Evolutionary conservation across 2,797 vertebrate genomes (phyloP).

Genomic region (Myotis findleyi): DNA sequence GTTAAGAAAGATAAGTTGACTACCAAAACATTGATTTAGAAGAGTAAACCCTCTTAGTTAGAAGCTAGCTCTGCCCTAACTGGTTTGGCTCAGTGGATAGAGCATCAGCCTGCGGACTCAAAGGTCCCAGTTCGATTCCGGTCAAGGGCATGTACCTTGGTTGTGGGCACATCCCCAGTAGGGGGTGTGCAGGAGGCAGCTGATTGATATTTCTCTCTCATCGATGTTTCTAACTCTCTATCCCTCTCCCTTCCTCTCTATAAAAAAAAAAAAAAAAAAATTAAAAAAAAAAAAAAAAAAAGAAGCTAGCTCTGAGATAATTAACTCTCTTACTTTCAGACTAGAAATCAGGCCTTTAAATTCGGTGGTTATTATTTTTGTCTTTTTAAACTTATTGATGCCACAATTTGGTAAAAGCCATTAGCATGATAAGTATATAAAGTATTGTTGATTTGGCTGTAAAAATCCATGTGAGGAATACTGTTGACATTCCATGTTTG

Average conservation of each 20-base stretch:
- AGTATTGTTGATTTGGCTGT: neutral
- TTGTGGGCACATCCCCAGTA: too few relatives aligned
- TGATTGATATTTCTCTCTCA: too few relatives aligned
- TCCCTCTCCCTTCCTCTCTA: too few relatives aligned
- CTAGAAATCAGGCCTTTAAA: neutral
- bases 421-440: neutral
- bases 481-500: neutral
- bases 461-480: neutral
- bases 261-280: too few relatives aligned
- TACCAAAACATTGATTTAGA: neutral
- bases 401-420: neutral
- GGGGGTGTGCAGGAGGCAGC: too few relatives aligned
- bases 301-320: slow-evolving; percentile 5
- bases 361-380: neutral
- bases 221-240: too few relatives aligned
- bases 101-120: too few relatives aligned
- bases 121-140: too few relatives aligned
- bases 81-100: too few relatives aligned
- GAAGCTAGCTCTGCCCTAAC: neutral
- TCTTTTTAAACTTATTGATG: neutral
- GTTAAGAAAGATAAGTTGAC: slow-evolving; percentile 36
- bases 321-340: neutral
- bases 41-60: neutral
- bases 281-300: too few relatives aligned
- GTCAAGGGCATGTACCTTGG: too few relatives aligned